phyloP scores from a whole-genome alignment of 2,113 vertebrate genomes.

The Spheniscus mendiculus region DNA sequence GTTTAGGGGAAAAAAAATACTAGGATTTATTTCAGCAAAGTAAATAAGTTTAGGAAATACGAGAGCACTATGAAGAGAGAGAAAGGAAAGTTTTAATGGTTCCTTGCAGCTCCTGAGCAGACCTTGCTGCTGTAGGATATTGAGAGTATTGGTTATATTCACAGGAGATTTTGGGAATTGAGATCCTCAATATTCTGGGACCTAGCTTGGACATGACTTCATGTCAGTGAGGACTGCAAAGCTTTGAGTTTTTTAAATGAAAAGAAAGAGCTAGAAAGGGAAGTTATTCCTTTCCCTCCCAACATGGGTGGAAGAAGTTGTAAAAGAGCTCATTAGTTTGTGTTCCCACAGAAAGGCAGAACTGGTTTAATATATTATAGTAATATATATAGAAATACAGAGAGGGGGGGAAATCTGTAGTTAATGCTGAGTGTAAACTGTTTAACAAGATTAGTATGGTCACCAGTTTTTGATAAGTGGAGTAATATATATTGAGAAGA shows the following conservation, averaged over 20 bases:
- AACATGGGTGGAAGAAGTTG: not conserved
- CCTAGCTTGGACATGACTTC: not conserved
- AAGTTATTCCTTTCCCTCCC: not conserved
- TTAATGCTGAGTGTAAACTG: not conserved
- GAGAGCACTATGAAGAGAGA: not conserved
- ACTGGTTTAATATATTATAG: not conserved
- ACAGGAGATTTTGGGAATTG: not conserved
- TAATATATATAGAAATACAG: not conserved
- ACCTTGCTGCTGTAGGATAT: not conserved
- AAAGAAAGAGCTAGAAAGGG: not conserved
- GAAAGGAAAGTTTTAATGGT: not conserved
- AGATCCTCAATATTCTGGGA: not conserved
- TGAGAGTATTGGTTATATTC: not conserved
- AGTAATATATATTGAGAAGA: not conserved
- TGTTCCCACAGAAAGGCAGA: not conserved
- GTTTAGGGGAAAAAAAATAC: not conserved
- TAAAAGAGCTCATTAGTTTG: not conserved
- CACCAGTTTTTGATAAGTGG: not conserved
- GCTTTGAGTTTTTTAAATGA: not conserved
- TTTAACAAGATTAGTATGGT: not conserved
- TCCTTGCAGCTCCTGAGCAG: not conserved
- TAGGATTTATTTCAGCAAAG: not conserved
- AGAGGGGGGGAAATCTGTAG: accelerated
- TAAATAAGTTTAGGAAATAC: not conserved
- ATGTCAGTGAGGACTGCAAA: not conserved